Percentiles rank a stretch among this genome's conserved stretches.
phyloP scores from a whole-genome alignment of 2,797 vertebrate genomes.

The Forpus xanthops region DNA sequence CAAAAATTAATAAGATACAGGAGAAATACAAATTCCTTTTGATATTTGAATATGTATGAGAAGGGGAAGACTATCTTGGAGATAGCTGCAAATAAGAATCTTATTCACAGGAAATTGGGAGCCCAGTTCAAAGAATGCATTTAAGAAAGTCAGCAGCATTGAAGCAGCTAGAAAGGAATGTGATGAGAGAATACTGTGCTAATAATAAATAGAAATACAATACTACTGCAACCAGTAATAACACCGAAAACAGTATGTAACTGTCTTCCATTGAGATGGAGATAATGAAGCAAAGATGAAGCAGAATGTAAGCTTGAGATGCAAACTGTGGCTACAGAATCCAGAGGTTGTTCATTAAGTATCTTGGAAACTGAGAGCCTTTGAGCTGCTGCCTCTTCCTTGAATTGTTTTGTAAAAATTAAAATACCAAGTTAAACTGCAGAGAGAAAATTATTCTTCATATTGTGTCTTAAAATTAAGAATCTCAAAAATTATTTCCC shows the following conservation, averaged over 20 bases:
- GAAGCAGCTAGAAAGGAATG: not conserved
- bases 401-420: not conserved
- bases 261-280: not conserved
- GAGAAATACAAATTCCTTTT: not conserved
- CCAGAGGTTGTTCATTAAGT: not conserved
- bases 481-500: not conserved
- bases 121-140: slow-evolving; percentile 36
- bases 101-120: slow-evolving; percentile 37
- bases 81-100: not conserved
- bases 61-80: not conserved
- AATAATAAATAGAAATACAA: slow-evolving; percentile 24
- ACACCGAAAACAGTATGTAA: not conserved
- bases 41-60: slow-evolving; percentile 33
- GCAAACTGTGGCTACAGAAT: not conserved
- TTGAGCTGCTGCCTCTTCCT: not conserved
- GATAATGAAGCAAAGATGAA: not conserved
- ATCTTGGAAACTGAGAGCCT: not conserved
- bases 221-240: not conserved
- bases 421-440: not conserved
- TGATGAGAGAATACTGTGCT: not conserved
- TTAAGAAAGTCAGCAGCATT: slow-evolving; percentile 5
- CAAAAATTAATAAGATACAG: not conserved
- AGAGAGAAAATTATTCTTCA: not conserved
- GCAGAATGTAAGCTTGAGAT: not conserved
- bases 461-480: not conserved